Evolutionary conservation across 1,140 invertebrate species (phyloP), one percentile per base, ranked within the genome.

Genomic region (Protaetia brevitarsis): DNA sequence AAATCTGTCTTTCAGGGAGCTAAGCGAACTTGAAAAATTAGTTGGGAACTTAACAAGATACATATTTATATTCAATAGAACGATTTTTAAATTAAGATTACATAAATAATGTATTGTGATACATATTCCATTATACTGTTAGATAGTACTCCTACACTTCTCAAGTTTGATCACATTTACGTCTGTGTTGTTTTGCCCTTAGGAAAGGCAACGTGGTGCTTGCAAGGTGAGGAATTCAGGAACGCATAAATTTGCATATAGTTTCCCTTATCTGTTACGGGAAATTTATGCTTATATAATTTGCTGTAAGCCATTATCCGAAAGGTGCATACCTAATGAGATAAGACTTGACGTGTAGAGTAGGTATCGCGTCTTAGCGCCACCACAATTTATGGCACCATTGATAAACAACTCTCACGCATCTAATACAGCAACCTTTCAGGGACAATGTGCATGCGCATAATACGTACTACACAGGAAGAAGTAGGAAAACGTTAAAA

Each of bases 271-370:
- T 51, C 41, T 51, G 11, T 23, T 8, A 19, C 5, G 16, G 41
- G 26, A 51, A 51, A 51, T 51, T 51, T 51, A 51, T 23, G 41
- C 41, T 21, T 51, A 51, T 51, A 51, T 51, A 51, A 51, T 51
- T 51, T 51, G 41, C 41, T 51, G 41, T 51, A 23, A 51, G 41
- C 41, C 26, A 26, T 23, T 51, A 51, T 51, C 41, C 26, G 41
- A 51, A 51, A 51, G 41, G 41, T 51, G 41, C 41, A 51, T 51
- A 51, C 11, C 41, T 26, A 51, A 51, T 51, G 19, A 51, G 41
- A 23, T 19, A 23, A 5, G 6, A 23, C 3, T 11, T 8, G 41
- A 51, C 41, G 41, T 26, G 41, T 4, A 51, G 41, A 51, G 7
- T 21, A 16, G 19, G 41, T 51, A 51, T 51, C 37, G 13, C 37